phyloP scores from a whole-genome alignment of 2,888 invertebrate species.

The Ernsta delagoae region DNA sequence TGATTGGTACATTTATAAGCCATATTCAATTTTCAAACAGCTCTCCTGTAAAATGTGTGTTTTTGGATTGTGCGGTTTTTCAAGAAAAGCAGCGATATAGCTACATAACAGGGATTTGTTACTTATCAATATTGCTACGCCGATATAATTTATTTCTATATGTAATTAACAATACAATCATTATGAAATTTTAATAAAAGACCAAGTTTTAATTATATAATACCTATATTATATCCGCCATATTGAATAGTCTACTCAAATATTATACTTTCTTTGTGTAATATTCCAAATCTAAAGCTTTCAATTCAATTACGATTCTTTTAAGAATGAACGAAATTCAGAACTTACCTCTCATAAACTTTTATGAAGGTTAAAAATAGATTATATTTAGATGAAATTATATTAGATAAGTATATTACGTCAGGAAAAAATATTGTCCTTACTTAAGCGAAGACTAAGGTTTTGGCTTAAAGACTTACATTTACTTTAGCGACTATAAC shows the following conservation, averaged over 20 bases:
- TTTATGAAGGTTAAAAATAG: not conserved
- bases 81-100: too few relatives aligned
- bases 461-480: too few relatives aligned
- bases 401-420: not conserved
- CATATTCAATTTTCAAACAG: too few relatives aligned
- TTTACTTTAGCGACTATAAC: too few relatives aligned
- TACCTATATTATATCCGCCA: conserved; percentile 5
- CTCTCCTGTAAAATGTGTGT: too few relatives aligned
- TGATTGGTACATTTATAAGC: too few relatives aligned
- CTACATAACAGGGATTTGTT: too few relatives aligned
- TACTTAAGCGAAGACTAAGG: too few relatives aligned
- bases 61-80: too few relatives aligned
- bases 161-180: not conserved
- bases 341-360: not conserved
- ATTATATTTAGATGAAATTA: not conserved
- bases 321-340: not conserved
- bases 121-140: too few relatives aligned
- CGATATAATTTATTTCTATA: too few relatives aligned
- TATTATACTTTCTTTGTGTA: conserved; percentile 19
- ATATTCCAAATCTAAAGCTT: conserved; percentile 1
- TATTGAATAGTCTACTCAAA: not conserved
- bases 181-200: not conserved
- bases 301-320: conserved; percentile 17
- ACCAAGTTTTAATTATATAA: not conserved
- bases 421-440: not conserved